A percentile compares a stretch with the other conserved stretches of the same genome.
Conservation (phyloP, 2,113 vertebrate genomes). For the Stegostoma tigrinum region DNA sequence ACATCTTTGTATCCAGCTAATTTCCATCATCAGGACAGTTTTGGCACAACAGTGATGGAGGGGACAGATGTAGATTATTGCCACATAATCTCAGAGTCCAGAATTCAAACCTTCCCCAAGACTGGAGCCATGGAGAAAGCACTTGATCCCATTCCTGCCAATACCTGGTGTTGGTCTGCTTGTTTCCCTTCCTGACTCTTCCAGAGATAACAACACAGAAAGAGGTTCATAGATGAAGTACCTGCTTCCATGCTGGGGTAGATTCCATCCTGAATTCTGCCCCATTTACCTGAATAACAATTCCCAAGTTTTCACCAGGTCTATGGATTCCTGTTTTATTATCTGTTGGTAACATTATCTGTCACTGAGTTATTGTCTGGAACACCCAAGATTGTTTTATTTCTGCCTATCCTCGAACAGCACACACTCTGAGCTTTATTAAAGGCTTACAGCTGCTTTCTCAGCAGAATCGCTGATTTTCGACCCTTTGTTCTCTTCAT, state of each 20-base stretch:
- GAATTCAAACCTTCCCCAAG: not conserved
- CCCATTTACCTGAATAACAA: not conserved
- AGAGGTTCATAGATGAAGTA: not conserved
- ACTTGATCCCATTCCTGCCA: not conserved
- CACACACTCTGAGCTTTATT: not conserved
- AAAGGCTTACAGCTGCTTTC: conserved; percentile 32
- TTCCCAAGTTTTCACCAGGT: not conserved
- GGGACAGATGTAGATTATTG: not conserved
- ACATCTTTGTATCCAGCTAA: not conserved
- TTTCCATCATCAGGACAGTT: not conserved
- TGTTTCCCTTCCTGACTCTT: not conserved
- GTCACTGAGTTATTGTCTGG: not conserved
- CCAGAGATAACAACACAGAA: not conserved
- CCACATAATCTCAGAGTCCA: not conserved
- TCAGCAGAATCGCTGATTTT: conserved; percentile 34
- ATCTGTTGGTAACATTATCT: not conserved
- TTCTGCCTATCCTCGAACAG: not conserved
- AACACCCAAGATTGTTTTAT: not conserved
- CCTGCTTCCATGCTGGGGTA: no score
- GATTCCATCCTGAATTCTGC: not conserved
- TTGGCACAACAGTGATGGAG: not conserved
- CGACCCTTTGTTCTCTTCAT: conserved; percentile 22
- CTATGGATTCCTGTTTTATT: not conserved
- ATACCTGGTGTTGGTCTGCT: not conserved
- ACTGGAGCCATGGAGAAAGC: not conserved